A percentile compares a stretch with the other conserved stretches of the same genome.
phyloP scores from a whole-genome alignment of 2,797 vertebrate species.

The Perodicticus potto region DNA sequence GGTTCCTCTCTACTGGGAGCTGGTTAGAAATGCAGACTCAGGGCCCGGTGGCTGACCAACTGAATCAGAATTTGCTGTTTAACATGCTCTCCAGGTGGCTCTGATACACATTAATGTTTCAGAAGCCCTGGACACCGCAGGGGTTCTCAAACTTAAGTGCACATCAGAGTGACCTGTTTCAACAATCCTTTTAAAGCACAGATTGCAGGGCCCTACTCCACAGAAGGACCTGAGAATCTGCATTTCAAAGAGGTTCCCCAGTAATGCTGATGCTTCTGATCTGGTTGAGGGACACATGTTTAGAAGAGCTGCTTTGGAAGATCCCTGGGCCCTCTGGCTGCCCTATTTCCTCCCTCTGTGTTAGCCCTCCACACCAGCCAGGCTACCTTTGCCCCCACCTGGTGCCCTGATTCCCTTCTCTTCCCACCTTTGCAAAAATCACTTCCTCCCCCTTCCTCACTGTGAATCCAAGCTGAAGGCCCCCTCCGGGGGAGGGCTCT shows the following conservation, averaged over 20 bases:
- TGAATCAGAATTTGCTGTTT: slow-evolving; percentile 37
- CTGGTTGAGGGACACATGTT: background rate
- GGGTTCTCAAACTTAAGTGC: background rate
- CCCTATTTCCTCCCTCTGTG: background rate
- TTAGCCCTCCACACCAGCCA: background rate
- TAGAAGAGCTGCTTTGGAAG: background rate
- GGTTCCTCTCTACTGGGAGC: background rate
- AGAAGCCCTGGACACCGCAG: background rate
- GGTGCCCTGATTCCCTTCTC: background rate
- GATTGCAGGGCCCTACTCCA: background rate
- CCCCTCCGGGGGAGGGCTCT: too few relatives aligned
- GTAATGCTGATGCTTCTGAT: background rate
- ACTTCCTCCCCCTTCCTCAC: background rate
- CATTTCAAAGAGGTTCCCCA: background rate
- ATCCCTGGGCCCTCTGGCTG: background rate
- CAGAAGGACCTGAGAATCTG: background rate
- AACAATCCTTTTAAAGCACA: background rate
- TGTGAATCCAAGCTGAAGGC: too few relatives aligned
- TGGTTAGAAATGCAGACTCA: background rate
- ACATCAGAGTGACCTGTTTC: background rate
- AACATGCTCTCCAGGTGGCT: background rate
- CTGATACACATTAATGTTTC: background rate
- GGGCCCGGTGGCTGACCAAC: background rate
- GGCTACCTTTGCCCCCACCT: background rate
- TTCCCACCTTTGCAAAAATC: background rate